phyloP scores from a whole-genome alignment of 2,888 invertebrate species.

The Drosophila diplacantha region DNA sequence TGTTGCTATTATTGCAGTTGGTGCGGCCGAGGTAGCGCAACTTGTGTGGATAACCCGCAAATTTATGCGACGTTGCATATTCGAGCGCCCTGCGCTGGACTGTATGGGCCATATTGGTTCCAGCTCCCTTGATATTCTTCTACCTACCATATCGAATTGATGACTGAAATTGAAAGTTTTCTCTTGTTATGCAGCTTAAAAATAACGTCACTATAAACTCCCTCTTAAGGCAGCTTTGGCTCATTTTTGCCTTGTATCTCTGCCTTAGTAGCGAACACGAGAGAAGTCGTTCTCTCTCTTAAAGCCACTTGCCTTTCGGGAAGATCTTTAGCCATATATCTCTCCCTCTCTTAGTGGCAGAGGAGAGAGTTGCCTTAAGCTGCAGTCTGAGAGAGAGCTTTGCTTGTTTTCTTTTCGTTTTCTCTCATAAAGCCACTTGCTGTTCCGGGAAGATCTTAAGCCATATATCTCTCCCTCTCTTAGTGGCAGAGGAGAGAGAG shows the following conservation, averaged over 20 bases:
- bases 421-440: too few relatives aligned
- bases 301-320: too few relatives aligned
- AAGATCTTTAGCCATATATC: too few relatives aligned
- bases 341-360: not conserved
- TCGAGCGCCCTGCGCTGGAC: not conserved
- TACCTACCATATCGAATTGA: not conserved
- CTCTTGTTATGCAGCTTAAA: too few relatives aligned
- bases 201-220: too few relatives aligned
- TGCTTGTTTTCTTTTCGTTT: not conserved
- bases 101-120: conserved; percentile 2
- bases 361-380: not conserved
- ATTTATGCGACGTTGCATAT: conserved; percentile 33
- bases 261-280: too few relatives aligned
- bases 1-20: not conserved
- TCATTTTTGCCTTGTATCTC: too few relatives aligned
- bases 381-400: not conserved
- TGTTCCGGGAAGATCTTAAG: too few relatives aligned
- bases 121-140: not conserved
- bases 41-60: conserved; percentile 18
- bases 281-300: too few relatives aligned
- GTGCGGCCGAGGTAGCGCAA: conserved; percentile 1
- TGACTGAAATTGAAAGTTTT: not conserved
- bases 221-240: too few relatives aligned
- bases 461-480: not conserved
- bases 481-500: not conserved